Percentiles rank a stretch among this genome's conserved stretches.
These are phyloP conservation scores for Ellobium chinense DNA, from an alignment of 2,888 invertebrate genomes.

Conservation along the genomic window DNA sequence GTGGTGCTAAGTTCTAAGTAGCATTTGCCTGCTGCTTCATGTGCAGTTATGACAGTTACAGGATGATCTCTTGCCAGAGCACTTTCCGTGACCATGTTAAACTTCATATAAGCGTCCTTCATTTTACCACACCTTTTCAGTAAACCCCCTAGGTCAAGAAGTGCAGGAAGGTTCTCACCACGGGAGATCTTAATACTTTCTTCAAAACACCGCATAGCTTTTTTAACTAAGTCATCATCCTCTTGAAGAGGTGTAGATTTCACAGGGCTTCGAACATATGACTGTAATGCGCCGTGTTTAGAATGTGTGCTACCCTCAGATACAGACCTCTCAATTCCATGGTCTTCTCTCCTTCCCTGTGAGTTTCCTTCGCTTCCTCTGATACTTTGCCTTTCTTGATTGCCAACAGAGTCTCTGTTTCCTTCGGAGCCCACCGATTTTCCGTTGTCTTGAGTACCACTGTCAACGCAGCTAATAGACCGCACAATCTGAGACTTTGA, in stretches of 20 bases:
- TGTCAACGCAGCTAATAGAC: too few relatives aligned
- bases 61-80: background rate
- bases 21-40: conserved; percentile 22
- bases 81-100: conserved; percentile 11
- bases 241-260: background rate
- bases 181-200: background rate
- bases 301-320: too few relatives aligned
- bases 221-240: background rate
- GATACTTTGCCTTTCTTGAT: too few relatives aligned
- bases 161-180: conserved; percentile 18
- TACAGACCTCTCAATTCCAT: too few relatives aligned
- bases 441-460: too few relatives aligned
- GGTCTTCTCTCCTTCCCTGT: too few relatives aligned
- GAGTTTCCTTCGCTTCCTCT: too few relatives aligned
- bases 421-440: too few relatives aligned
- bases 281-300: too few relatives aligned
- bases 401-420: too few relatives aligned
- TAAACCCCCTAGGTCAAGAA: background rate
- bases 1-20: conserved; percentile 1
- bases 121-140: background rate
- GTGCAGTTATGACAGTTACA: conserved; percentile 11
- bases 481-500: too few relatives aligned
- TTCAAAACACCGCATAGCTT: background rate
- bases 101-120: conserved; percentile 5
- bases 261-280: background rate